Percentiles rank a stretch among this genome's conserved stretches.
These are phyloP conservation scores for Anneissia japonica DNA, from an alignment of 35 echinoderm and acorn worm genomes.

Conservation along the genomic window DNA sequence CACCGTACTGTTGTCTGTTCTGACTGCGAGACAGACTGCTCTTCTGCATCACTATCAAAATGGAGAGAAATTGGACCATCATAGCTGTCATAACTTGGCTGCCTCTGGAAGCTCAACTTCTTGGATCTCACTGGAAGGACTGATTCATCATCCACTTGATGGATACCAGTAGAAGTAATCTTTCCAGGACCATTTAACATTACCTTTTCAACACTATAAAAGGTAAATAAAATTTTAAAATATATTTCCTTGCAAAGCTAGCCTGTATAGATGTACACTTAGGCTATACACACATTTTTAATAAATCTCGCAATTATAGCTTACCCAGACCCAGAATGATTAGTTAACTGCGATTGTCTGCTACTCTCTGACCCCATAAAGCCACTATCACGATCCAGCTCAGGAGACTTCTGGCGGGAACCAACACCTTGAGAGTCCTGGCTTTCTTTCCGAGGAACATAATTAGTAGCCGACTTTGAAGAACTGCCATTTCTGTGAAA, in stretches of 20 bases:
- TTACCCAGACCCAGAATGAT: constrained; percentile 19
- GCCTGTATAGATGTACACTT: not conserved
- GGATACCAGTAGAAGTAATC: not conserved
- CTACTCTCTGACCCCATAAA: constrained; percentile 79
- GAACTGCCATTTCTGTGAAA: not conserved
- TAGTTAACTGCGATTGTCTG: constrained; percentile 48
- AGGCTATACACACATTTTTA: not conserved
- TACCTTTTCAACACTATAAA: not conserved
- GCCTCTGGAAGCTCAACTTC: not conserved
- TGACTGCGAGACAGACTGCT: not conserved
- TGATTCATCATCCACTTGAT: not conserved
- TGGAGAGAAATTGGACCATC: not conserved
- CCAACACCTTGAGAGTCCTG: not conserved
- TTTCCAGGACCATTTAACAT: not conserved
- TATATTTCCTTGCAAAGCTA: not conserved
- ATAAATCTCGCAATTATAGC: not conserved
- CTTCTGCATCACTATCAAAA: not conserved
- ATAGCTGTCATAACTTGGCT: not conserved
- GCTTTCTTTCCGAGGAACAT: not conserved
- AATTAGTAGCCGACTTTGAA: not conserved
- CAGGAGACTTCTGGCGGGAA: not conserved
- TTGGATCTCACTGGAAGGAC: not conserved
- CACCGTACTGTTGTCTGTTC: not conserved
- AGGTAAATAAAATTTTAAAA: not conserved
- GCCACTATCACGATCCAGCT: constrained; percentile 58